Evolutionary conservation across 2,888 invertebrate species (phyloP).

Genomic region (Machimus rusticus): DNA sequence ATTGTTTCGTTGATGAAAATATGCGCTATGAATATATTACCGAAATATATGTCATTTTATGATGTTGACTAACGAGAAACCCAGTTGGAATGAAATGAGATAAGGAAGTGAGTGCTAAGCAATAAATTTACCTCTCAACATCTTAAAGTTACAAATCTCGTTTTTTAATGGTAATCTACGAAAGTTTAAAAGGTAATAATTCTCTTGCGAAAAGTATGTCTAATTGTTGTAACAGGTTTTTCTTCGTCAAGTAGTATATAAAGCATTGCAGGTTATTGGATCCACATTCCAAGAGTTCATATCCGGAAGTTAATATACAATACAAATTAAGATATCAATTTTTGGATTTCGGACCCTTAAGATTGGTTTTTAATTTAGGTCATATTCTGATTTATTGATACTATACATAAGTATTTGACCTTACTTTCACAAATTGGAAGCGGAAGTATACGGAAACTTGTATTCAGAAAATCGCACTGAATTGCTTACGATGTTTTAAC

Average conservation of each 20-base stretch:
- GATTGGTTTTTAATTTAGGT: background rate
- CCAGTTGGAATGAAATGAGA: background rate
- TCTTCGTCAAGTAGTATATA: background rate
- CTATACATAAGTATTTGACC: background rate
- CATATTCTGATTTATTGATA: background rate
- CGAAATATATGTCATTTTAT: background rate
- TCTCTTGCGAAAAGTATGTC: background rate
- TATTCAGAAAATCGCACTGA: background rate
- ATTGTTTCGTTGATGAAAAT: background rate
- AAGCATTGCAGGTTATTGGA: background rate
- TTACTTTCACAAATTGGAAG: background rate
- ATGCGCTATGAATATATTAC: background rate
- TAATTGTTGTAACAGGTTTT: background rate
- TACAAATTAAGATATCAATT: background rate
- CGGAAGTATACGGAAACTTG: background rate
- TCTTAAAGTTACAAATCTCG: background rate
- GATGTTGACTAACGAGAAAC: background rate
- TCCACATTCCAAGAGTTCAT: background rate
- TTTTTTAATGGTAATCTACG: background rate
- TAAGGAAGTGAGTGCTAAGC: background rate
- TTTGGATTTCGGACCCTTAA: background rate
- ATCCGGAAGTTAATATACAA: background rate
- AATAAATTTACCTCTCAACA: background rate
- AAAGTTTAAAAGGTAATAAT: background rate
- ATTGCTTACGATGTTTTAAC: background rate